Base-by-base conservation (phyloP, 2,888 invertebrate genomes). In the Harpalus rufipes region DNA sequence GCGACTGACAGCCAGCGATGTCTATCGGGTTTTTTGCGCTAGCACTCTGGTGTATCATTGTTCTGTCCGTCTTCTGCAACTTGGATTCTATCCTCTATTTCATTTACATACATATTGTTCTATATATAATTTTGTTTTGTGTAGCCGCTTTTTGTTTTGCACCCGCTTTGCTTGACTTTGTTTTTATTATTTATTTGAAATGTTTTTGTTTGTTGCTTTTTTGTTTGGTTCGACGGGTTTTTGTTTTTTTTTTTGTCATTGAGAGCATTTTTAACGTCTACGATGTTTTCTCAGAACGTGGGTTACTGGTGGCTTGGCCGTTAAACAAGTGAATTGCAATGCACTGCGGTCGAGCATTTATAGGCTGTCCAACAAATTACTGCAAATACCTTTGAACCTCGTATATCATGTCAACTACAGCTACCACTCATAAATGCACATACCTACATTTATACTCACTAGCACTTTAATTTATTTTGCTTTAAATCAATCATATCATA, bases 51-150 rank as follows among this genome's bases (percentile, higher is more conserved):
- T 74, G 51, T 74, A 74, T 74, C 74, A 74, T 74, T 74, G 74
- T 74, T 56, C 74, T 74, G 74, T 74, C 74, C 44, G 44, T 74
- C 74, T 44, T 14, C 14, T 41, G 44, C 51, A 10, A 12, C 44
- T 74, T 32, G 32, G 5, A 32, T 32, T 32, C 32, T 32, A 39
- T 72, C 74, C 74, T 74, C 74, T 74, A 74, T 74, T 74, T 51
- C 74, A 74, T 74, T 74, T 74, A 74, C 74, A 74, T 74, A 74
- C 74, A 74, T 74, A 74, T 74, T 74, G 74, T 74, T 74, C 74
- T 74, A 74, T 74, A 74, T 51, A 74, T 74, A 74, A 74, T 74
- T 74, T 74, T 74, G 74, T 74, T 74, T 74, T 74, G 74, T 74
- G 51, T 16, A 18, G 68, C 14, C 68, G 39, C 68, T 68, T 74